These are phyloP conservation scores for Aphelenchoides besseyi DNA, from an alignment of 1,140 invertebrate genomes.

Conservation along the genomic window DNA sequence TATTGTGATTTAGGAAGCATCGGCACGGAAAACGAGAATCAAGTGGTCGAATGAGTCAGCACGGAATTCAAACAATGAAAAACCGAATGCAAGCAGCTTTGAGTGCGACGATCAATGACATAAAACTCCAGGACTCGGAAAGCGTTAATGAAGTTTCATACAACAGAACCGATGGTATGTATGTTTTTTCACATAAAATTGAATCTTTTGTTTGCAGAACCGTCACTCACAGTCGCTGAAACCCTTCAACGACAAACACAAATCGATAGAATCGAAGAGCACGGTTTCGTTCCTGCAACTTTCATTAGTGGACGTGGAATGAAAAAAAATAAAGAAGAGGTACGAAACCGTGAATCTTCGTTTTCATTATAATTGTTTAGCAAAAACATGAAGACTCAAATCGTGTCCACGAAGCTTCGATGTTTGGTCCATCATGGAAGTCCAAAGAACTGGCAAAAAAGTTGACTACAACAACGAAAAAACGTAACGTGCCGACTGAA, in stretches of 20 bases:
- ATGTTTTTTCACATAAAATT: not conserved
- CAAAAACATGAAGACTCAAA: slow-evolving; percentile 1
- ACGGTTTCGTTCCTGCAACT: not conserved
- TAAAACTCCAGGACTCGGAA: not conserved
- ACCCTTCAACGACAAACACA: not conserved
- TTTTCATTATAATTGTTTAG: not conserved
- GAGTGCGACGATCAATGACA: not conserved
- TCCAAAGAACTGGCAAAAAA: slow-evolving; percentile 1
- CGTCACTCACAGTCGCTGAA: not conserved
- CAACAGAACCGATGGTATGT: not conserved
- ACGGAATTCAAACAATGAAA: not conserved
- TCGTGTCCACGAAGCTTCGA: not conserved
- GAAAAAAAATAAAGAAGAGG: not conserved
- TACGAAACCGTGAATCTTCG: not conserved
- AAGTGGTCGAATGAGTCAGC: not conserved
- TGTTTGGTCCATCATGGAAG: slow-evolving; percentile 2
- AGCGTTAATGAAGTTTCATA: not conserved
- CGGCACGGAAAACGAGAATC: not conserved
- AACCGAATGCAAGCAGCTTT: not conserved
- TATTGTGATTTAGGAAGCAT: not conserved
- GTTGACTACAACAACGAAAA: not conserved
- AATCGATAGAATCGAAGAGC: slow-evolving; percentile 4
- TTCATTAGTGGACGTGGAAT: not conserved
- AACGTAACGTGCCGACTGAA: not conserved
- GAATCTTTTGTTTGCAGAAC: slow-evolving; percentile 1